Percentiles rank a stretch among this genome's conserved stretches.
Evolutionary conservation across 2,113 vertebrate species (phyloP).

Genomic region (Mesoclemmys tuberculata): DNA sequence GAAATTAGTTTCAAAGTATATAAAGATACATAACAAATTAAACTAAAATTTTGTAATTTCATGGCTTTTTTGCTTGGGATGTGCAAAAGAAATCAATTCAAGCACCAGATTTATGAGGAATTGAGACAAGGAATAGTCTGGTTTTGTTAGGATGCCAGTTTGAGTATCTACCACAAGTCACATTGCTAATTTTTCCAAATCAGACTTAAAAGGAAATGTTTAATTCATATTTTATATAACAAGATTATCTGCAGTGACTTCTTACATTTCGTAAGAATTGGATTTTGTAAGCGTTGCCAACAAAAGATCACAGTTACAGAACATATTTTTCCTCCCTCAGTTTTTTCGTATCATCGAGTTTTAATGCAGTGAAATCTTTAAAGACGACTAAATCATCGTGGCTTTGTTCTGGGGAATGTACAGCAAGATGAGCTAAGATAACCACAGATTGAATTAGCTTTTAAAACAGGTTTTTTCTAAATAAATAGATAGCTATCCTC

Average conservation of each 20-base stretch:
- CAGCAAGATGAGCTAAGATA: slow-evolving; percentile 15
- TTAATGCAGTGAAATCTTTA: background rate
- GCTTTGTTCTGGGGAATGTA: background rate
- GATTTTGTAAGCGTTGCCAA: background rate
- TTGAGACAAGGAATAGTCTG: background rate
- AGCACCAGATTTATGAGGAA: slow-evolving; percentile 17
- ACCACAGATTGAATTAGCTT: background rate
- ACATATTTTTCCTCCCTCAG: background rate
- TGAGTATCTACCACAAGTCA: background rate
- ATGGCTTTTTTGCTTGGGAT: slow-evolving; percentile 21
- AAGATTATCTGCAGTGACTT: background rate
- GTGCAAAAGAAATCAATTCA: slow-evolving; percentile 34
- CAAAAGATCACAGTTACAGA: background rate
- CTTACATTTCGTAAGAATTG: background rate
- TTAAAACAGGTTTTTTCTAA: background rate
- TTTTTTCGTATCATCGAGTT: background rate
- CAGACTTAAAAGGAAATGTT: slow-evolving; percentile 7
- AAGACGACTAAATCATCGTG: background rate
- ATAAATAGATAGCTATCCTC: background rate
- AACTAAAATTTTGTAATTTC: background rate
- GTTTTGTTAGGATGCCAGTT: slow-evolving; percentile 14
- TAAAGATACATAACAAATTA: background rate
- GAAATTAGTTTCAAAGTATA: slow-evolving; percentile 21
- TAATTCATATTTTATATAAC: slow-evolving; percentile 11
- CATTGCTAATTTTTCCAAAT: background rate